Percentiles rank a stretch among this genome's conserved stretches.
Conservation (phyloP, 1,140 invertebrate species). For the Halictus rubicundus region DNA sequence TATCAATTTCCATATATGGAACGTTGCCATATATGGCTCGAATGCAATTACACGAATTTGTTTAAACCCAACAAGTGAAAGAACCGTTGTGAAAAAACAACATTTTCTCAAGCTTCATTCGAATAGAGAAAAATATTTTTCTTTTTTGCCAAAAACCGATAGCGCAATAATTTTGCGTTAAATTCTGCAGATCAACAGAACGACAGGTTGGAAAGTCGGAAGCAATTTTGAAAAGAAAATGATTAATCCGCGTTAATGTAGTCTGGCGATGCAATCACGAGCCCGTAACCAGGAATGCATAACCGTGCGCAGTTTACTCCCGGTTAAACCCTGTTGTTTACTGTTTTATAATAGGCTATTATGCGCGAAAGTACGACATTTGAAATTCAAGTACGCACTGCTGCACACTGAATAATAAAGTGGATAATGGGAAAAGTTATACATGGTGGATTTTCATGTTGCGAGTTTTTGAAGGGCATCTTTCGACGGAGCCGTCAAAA, state of each 20-base stretch:
- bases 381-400: constrained; percentile 14
- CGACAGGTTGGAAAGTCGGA: too few species aligned
- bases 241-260: neutral
- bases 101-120: too few species aligned
- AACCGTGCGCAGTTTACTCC: neutral
- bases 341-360: neutral
- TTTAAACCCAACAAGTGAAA: too few species aligned
- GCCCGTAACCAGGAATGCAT: neutral
- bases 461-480: neutral
- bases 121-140: too few species aligned
- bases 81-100: too few species aligned
- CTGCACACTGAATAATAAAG: neutral
- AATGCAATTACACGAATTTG: too few species aligned
- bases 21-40: too few species aligned
- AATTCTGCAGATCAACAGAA: too few species aligned
- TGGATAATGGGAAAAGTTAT: neutral
- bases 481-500: neutral
- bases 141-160: too few species aligned
- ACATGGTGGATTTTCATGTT: neutral
- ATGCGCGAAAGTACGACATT: neutral
- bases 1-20: too few species aligned
- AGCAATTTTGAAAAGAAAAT: neutral
- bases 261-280: neutral
- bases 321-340: neutral
- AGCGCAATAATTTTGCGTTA: too few species aligned